A percentile compares a stretch with the other conserved stretches of the same genome.
Conservation (phyloP, 2,888 invertebrate genomes). For the Flabesymbios commensalis region DNA sequence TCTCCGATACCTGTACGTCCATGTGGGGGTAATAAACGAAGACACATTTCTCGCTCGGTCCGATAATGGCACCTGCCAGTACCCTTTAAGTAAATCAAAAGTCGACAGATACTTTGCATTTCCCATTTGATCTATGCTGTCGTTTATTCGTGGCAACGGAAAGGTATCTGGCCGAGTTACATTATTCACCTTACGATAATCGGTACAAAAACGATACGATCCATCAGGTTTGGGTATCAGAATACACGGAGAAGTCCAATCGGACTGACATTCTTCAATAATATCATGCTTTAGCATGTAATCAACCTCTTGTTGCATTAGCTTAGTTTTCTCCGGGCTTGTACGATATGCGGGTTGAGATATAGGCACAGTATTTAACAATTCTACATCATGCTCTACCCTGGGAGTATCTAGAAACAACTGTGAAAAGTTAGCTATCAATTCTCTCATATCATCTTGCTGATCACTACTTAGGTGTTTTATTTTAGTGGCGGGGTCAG, state of each 20-base stretch:
- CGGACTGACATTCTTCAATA: neutral
- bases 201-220: neutral
- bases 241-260: neutral
- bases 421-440: neutral
- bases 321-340: too few species aligned
- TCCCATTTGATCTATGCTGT: neutral
- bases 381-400: neutral
- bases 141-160: neutral
- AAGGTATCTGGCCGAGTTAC: neutral
- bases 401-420: neutral
- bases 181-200: neutral
- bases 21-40: conserved; percentile 2
- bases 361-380: neutral
- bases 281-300: neutral
- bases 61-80: neutral
- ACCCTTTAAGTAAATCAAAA: neutral
- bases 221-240: neutral
- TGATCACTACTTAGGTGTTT: neutral
- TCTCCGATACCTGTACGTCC: neutral
- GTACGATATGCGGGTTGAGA: too few species aligned
- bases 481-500: too few species aligned
- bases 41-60: neutral
- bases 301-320: neutral
- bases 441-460: neutral
- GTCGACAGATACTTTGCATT: neutral